A percentile compares a stretch with the other conserved stretches of the same genome.
Conservation (phyloP, 2,888 invertebrate species). For the Galerucella calmariensis region DNA sequence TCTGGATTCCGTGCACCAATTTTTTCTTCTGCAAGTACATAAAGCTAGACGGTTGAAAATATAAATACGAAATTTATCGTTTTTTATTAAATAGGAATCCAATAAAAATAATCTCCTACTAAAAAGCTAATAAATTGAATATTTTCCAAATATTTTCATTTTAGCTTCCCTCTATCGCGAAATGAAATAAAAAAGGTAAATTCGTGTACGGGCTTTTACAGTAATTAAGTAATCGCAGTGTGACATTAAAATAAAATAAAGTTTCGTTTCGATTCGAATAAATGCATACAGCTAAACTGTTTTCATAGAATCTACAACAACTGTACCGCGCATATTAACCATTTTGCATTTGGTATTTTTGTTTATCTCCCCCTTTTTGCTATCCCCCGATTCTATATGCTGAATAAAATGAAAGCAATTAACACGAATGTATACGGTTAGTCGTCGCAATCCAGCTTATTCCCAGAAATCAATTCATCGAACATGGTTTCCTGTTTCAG, state of each 20-base stretch:
- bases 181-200: background rate
- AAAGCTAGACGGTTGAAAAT: too few species aligned
- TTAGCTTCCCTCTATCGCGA: background rate
- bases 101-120: too few species aligned
- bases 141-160: background rate
- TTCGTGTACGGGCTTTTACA: slow-evolving; percentile 6
- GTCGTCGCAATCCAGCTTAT: background rate
- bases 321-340: slow-evolving; percentile 4
- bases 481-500: background rate
- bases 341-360: slow-evolving; percentile 18
- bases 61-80: too few species aligned
- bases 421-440: background rate
- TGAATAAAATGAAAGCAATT: background rate
- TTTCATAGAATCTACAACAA: slow-evolving; percentile 25
- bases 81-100: too few species aligned
- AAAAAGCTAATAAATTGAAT: background rate
- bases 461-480: background rate
- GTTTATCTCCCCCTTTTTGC: background rate
- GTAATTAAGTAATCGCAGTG: slow-evolving; percentile 15
- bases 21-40: too few species aligned
- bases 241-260: slow-evolving; percentile 23
- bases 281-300: slow-evolving; percentile 27
- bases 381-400: background rate
- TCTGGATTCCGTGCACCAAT: too few species aligned
- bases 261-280: slow-evolving; percentile 25